Base-by-base conservation (phyloP, 2,888 invertebrate species). In the Tanytarsus gracilentus region DNA sequence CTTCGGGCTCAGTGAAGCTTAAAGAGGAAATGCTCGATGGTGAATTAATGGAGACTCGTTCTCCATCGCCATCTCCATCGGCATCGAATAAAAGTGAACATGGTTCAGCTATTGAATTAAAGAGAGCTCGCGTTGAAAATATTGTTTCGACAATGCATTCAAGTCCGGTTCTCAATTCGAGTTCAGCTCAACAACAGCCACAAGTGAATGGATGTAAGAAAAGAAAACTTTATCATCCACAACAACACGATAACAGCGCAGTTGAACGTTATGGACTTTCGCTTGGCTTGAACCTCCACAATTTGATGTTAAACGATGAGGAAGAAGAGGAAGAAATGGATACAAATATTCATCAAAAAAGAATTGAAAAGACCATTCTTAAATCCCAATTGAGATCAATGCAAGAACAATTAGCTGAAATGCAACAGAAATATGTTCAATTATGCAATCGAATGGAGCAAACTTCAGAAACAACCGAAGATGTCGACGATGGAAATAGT, bases 141-240 rank as follows among this genome's bases (percentile, higher is more conserved):
- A 95, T 96, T 68, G 91, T 95, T 67, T 92, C 90, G 66, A 88
- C 88, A 65, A 95, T 95, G 89, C 83, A 92, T 64, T 85, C 88
- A 64, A 89, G 89, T 70, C 90, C 90, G 36, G 87, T 85, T 63
- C 85, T 86, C 21, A 79, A 76, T 9, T 70, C 75, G 62, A 80
- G 80, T 66, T 9, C 21, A 26, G 39, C 40, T 4, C 25, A 16
- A 16, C 80, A 82, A 1, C 84, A 86, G 72, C 66, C 71, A 11
- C 72, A 71, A 66, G 73, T 73, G 8, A 93, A 93, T 75, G 93
- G 94, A 52, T 94, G 93, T 75, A 94, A 94, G 74, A 97, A 97
- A 75, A 82, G 96, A 51, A 97, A 97, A 75, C 79, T 95, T 27
- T 95, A 95, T 71, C 93, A 94, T 69, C 96, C 96, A 9, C 93